These are phyloP conservation scores for Andrena marginata DNA, from an alignment of 2,888 invertebrate genomes.

Conservation along the genomic window DNA sequence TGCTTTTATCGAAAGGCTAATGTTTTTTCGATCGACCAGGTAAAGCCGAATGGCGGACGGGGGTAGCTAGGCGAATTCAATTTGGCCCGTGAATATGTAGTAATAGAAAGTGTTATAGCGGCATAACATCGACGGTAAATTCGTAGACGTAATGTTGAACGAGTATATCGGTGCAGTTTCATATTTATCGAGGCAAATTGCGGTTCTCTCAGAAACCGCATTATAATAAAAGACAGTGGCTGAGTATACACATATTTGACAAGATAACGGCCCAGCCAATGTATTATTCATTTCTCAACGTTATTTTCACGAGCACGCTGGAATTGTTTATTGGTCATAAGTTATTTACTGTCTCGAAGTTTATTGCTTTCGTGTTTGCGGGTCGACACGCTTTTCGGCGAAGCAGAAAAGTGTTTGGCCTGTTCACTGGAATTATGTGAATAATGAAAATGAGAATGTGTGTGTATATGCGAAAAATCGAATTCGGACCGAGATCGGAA, in stretches of 20 bases:
- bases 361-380: background rate
- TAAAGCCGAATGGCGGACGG: background rate
- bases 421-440: no score
- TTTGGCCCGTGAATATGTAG: slow-evolving; percentile 33
- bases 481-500: no score
- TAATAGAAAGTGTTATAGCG: slow-evolving; percentile 33
- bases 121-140: slow-evolving; percentile 26
- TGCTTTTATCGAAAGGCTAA: slow-evolving; percentile 51
- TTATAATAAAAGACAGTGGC: background rate
- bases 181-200: slow-evolving; percentile 16
- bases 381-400: no score
- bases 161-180: background rate
- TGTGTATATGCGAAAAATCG: no score
- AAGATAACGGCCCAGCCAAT: background rate
- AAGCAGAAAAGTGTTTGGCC: no score
- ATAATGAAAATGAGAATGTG: no score
- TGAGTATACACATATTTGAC: background rate
- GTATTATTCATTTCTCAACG: background rate
- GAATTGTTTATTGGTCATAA: background rate
- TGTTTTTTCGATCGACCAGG: slow-evolving; percentile 52
- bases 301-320: background rate
- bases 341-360: background rate
- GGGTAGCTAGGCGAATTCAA: slow-evolving; percentile 29
- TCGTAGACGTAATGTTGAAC: background rate
- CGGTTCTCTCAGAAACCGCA: background rate